These are phyloP conservation scores for Pollachius pollachius DNA, from an alignment of 2,113 vertebrate genomes.

Conservation along the genomic window DNA sequence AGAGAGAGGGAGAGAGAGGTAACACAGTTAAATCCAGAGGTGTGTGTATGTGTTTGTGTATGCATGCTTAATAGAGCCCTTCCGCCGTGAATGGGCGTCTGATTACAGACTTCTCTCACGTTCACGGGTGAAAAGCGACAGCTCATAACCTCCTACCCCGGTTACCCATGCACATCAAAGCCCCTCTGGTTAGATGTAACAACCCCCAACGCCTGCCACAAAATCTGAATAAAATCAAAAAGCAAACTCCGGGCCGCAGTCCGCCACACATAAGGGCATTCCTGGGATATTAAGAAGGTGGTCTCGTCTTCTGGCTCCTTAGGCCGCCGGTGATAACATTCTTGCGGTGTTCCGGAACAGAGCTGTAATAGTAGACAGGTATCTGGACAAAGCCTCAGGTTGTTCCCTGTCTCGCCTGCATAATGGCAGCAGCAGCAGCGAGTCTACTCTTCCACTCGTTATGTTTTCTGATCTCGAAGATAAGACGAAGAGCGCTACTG, in stretches of 20 bases:
- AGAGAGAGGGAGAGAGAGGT: no score
- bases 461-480: not conserved
- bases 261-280: conserved; percentile 48
- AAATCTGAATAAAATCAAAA: conserved; percentile 6
- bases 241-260: conserved; percentile 16
- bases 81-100: conserved; percentile 59
- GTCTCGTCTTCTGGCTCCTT: conserved; percentile 7
- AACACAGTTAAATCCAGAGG: no score
- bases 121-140: conserved; percentile 45
- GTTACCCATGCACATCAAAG: conserved; percentile 61
- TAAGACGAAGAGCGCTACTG: not conserved
- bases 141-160: conserved; percentile 38
- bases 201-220: conserved; percentile 19
- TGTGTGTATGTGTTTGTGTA: not conserved
- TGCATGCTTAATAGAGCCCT: conserved; percentile 5
- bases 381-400: conserved; percentile 42
- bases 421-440: not conserved
- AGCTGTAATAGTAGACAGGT: conserved; percentile 55
- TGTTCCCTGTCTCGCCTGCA: conserved; percentile 23
- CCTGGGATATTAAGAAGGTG: conserved; percentile 59
- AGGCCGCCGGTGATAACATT: conserved; percentile 48
- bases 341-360: conserved; percentile 27
- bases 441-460: not conserved
- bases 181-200: conserved; percentile 19
- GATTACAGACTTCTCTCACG: conserved; percentile 60